Evolutionary conservation across 2,797 vertebrate species (phyloP).

Genomic region (Tenualosa thibaudeaui): DNA sequence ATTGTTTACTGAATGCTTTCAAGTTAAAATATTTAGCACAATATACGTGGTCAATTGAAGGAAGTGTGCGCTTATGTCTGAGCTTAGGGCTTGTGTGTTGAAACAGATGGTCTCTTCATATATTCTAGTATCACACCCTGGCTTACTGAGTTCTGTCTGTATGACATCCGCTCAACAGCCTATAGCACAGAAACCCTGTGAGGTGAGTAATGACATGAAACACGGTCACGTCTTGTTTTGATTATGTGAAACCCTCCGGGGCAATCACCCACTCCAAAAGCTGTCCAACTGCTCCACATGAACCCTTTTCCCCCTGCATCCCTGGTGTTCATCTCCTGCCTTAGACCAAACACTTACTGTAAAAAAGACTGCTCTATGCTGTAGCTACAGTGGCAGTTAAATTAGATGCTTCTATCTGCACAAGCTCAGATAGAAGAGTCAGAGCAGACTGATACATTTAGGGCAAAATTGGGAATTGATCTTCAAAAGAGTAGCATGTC

Average conservation of each 20-base stretch:
- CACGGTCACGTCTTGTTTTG: not conserved
- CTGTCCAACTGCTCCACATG: not conserved
- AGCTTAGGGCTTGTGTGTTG: no score
- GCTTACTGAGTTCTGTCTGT: not conserved
- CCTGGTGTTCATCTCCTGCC: not conserved
- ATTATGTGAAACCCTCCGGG: not conserved
- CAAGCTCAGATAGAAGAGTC: no score
- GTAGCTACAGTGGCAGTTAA: not conserved
- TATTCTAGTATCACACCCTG: not conserved
- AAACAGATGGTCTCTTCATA: not conserved
- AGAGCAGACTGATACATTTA: no score
- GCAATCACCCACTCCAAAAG: not conserved
- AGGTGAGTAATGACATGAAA: not conserved
- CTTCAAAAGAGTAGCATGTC: not conserved
- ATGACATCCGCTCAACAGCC: not conserved
- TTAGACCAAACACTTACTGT: not conserved
- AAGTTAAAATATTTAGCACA: no score
- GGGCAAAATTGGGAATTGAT: no score
- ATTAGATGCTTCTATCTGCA: not conserved
- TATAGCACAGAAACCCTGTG: not conserved
- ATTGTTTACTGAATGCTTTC: no score
- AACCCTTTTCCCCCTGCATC: not conserved
- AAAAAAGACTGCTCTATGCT: not conserved
- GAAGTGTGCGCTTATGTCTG: no score
- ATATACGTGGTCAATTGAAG: no score